phyloP scores from a whole-genome alignment of 2,888 invertebrate species.

The Cataglyphis cursor region DNA sequence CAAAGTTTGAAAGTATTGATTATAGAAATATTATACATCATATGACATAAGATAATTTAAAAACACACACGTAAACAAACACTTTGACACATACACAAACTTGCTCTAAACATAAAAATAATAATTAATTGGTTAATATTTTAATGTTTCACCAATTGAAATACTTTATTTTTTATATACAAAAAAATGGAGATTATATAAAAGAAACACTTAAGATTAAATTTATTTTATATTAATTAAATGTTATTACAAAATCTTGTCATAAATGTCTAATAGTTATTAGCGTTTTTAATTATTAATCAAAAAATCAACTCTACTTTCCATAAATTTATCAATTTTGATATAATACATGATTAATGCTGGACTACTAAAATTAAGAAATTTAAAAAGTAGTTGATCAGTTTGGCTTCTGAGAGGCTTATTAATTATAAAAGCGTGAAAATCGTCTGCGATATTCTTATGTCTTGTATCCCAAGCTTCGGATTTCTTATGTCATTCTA shows the following conservation, averaged over 20 bases:
- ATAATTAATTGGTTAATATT: background rate
- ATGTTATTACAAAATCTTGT: background rate
- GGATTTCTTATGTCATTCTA: constrained; percentile 3
- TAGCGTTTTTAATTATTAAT: too few relatives aligned
- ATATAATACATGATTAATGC: too few relatives aligned
- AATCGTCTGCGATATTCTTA: constrained; percentile 23
- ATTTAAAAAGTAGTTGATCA: too few relatives aligned
- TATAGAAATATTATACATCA: background rate
- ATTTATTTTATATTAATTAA: background rate
- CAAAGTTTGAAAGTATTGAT: background rate
- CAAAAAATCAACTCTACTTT: too few relatives aligned
- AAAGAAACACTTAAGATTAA: background rate
- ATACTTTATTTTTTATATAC: background rate
- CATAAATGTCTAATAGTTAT: too few relatives aligned
- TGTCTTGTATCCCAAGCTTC: background rate
- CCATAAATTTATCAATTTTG: too few relatives aligned
- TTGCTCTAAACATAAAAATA: background rate
- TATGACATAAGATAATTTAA: background rate
- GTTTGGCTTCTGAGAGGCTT: too few relatives aligned
- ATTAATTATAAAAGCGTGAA: background rate
- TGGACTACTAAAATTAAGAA: too few relatives aligned
- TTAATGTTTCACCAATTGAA: background rate
- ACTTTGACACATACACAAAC: background rate
- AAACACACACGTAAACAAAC: background rate
- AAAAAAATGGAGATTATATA: background rate